Evolutionary conservation across 2,888 invertebrate genomes (phyloP).

Genomic region (Euphydryas editha): DNA sequence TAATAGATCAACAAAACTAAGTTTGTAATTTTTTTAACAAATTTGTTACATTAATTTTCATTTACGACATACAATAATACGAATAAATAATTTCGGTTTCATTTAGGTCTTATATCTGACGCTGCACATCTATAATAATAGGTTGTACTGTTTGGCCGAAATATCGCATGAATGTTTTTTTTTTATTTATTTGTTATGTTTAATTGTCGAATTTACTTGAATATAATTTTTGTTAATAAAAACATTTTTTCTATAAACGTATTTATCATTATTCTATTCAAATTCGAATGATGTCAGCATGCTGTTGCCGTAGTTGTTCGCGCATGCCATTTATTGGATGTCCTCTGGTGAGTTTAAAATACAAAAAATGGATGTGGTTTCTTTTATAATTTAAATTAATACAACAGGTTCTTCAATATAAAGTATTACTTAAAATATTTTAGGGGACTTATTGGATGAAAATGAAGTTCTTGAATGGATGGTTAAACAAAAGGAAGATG

Average conservation of each 20-base stretch:
- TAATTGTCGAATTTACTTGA: constrained; percentile 78
- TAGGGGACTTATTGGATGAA: constrained; percentile 86
- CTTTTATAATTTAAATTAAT: constrained; percentile 56
- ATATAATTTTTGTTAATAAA: constrained; percentile 81
- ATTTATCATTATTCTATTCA: constrained; percentile 72
- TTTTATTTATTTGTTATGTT: constrained; percentile 73
- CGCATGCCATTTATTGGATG: constrained; percentile 79
- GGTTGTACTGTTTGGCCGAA: constrained; percentile 76
- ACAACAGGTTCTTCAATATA: constrained; percentile 51
- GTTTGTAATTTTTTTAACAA: constrained; percentile 15
- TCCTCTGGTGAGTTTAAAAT: constrained; percentile 77
- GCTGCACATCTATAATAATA: constrained; percentile 71
- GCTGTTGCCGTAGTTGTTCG: constrained; percentile 76
- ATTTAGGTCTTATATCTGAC: constrained; percentile 57
- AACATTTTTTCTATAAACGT: constrained; percentile 73
- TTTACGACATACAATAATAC: constrained; percentile 14
- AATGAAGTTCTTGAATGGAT: constrained; percentile 95
- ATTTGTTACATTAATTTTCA: constrained; percentile 26
- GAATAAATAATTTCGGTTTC: constrained; percentile 2
- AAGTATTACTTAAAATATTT: constrained; percentile 65
- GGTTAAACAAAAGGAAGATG: constrained; percentile 94
- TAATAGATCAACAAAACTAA: constrained; percentile 6
- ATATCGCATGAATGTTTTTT: constrained; percentile 79
- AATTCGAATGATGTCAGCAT: constrained; percentile 82
- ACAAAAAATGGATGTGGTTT: constrained; percentile 82